Conservation (phyloP, 1,140 invertebrate species). For the Adelges cooleyi region DNA sequence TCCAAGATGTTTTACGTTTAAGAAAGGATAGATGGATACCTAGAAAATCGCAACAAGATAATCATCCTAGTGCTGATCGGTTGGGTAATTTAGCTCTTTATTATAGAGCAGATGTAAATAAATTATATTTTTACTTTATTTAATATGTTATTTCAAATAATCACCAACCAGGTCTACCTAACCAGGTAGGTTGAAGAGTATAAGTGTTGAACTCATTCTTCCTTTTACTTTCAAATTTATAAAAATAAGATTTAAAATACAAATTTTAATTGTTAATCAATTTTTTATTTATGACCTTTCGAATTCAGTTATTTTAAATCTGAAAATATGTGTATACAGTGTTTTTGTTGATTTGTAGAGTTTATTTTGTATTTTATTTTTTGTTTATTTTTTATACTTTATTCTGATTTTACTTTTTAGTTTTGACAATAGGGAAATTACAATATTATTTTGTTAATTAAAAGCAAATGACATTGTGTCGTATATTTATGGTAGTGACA, state of each 20-base stretch:
- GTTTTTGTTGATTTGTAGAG: conserved; percentile 13
- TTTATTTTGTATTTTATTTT: background rate
- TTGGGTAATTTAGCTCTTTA: too few species aligned
- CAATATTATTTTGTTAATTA: conserved; percentile 5
- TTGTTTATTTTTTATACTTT: conserved; percentile 12
- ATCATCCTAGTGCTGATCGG: conserved; percentile 1
- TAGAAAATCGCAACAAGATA: conserved; percentile 39
- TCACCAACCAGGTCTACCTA: too few species aligned
- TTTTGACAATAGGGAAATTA: conserved; percentile 12
- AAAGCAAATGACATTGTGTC: conserved; percentile 9
- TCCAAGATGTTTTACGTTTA: conserved; percentile 88
- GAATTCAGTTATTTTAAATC: conserved; percentile 15
- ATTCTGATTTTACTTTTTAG: background rate
- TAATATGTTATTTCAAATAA: too few species aligned
- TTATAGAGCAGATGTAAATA: background rate
- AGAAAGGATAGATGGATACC: conserved; percentile 74
- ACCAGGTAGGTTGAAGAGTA: background rate
- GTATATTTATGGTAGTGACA: background rate
- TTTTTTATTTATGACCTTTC: conserved; percentile 23
- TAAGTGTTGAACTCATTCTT: conserved; percentile 16
- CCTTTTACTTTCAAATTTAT: conserved; percentile 7
- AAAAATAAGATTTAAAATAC: conserved; percentile 21
- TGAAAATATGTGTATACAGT: conserved; percentile 27
- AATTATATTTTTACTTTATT: too few species aligned
- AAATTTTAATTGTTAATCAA: background rate